Evolutionary conservation across 2,113 vertebrate species (phyloP).

Genomic region (Ornithorhynchus anatinus): DNA sequence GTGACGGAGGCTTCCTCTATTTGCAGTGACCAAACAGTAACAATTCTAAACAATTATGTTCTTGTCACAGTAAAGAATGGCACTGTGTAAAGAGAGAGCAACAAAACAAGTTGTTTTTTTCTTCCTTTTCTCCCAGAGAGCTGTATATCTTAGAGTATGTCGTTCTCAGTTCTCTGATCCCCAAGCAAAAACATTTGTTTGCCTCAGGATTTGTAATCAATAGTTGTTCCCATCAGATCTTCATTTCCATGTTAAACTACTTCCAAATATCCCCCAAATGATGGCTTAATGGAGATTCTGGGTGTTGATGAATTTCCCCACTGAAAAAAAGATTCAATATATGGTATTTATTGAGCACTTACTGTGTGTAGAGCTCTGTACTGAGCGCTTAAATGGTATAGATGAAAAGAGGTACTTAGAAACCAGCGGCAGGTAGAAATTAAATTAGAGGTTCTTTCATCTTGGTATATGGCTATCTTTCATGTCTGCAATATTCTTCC

Average conservation of each 20-base stretch:
- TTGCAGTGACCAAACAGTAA: neutral
- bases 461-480: too few species aligned
- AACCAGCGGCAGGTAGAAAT: too few species aligned
- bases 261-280: neutral
- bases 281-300: neutral
- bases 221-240: neutral
- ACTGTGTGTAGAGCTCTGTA: too few species aligned
- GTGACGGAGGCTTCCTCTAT: too few species aligned
- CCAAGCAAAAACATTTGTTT: neutral
- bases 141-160: neutral
- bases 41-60: conserved; percentile 6
- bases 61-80: conserved; percentile 17
- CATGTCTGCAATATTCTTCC: too few species aligned
- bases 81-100: neutral
- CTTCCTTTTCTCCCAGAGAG: neutral
- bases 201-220: neutral
- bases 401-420: too few species aligned
- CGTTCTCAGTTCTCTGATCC: neutral
- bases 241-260: neutral
- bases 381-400: too few species aligned
- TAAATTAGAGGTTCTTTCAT: too few species aligned
- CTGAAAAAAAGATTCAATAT: neutral
- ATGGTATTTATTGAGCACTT: too few species aligned
- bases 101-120: neutral
- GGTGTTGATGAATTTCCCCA: neutral